A percentile compares a stretch with the other conserved stretches of the same genome.
Conservation (phyloP, 2,797 vertebrate species). For the Poeciliopsis infans region DNA sequence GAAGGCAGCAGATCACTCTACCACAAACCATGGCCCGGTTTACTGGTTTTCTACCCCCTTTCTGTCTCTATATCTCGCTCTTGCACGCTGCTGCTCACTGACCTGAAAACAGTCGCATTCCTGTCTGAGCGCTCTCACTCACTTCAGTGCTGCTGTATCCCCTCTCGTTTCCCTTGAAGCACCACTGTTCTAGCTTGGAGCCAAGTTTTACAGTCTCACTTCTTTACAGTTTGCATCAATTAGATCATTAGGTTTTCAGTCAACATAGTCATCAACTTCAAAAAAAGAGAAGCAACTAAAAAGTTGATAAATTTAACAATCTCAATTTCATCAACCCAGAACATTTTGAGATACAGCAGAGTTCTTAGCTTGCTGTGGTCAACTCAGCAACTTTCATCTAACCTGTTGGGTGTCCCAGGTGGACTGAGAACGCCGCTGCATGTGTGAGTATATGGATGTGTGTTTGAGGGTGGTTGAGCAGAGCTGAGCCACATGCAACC, state of each 20-base stretch:
- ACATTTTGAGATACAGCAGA: constrained; percentile 23
- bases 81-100: constrained; percentile 72
- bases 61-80: constrained; percentile 35
- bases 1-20: constrained; percentile 51
- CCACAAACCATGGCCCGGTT: constrained; percentile 63
- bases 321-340: constrained; percentile 17
- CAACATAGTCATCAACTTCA: constrained; percentile 13
- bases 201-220: constrained; percentile 37
- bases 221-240: constrained; percentile 60
- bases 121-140: constrained; percentile 69
- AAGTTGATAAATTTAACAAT: neutral
- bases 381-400: constrained; percentile 36
- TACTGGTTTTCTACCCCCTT: constrained; percentile 60
- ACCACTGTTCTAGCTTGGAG: constrained; percentile 37
- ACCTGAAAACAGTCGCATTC: constrained; percentile 83
- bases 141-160: constrained; percentile 54
- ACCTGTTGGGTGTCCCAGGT: constrained; percentile 65
- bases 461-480: constrained; percentile 33
- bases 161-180: constrained; percentile 50
- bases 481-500: constrained; percentile 65
- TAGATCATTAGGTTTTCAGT: constrained; percentile 37
- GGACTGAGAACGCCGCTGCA: constrained; percentile 41
- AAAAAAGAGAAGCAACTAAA: constrained; percentile 10
- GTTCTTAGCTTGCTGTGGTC: constrained; percentile 31
- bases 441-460: constrained; percentile 18